A percentile compares a stretch with the other conserved stretches of the same genome.
phyloP scores from a whole-genome alignment of 2,888 invertebrate genomes.

The Acrobeloides nanus region DNA sequence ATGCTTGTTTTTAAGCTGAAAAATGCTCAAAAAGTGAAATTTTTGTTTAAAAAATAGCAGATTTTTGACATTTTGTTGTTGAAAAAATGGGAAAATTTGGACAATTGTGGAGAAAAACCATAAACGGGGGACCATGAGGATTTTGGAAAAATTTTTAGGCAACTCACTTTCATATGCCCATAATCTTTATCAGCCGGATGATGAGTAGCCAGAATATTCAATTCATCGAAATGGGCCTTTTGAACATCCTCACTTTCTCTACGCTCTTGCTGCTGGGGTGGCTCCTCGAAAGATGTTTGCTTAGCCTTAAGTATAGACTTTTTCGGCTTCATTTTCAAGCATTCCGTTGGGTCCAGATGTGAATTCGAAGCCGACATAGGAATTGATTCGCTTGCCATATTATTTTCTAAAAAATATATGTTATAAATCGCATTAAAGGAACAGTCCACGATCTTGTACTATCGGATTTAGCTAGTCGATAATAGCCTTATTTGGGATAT shows the following conservation, averaged over 20 bases:
- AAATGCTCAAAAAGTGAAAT: too few relatives aligned
- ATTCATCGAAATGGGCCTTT: constrained; percentile 68
- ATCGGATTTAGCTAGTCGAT: too few relatives aligned
- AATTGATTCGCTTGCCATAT: not conserved
- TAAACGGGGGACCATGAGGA: too few relatives aligned
- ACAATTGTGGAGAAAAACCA: too few relatives aligned
- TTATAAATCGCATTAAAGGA: too few relatives aligned
- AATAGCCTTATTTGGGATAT: too few relatives aligned
- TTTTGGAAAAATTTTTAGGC: too few relatives aligned
- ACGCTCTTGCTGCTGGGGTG: constrained; percentile 21
- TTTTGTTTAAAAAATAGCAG: constrained; percentile 8
- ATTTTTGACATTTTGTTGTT: constrained; percentile 4
- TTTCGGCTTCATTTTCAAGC: constrained; percentile 49
- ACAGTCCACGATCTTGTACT: too few relatives aligned
- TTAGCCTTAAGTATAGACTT: constrained; percentile 52
- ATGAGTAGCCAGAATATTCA: constrained; percentile 93
- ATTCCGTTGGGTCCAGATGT: constrained; percentile 44
- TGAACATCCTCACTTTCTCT: constrained; percentile 37
- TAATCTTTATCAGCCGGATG: constrained; percentile 98
- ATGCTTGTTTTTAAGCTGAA: too few relatives aligned
- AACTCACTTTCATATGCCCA: constrained; percentile 84
- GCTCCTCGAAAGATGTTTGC: constrained; percentile 31
- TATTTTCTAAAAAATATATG: constrained; percentile 1
- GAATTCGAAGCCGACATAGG: constrained; percentile 12
- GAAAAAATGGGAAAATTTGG: too few relatives aligned